Evolutionary conservation across 2,888 invertebrate species (phyloP).

Genomic region (Drosophila macrospina): DNA sequence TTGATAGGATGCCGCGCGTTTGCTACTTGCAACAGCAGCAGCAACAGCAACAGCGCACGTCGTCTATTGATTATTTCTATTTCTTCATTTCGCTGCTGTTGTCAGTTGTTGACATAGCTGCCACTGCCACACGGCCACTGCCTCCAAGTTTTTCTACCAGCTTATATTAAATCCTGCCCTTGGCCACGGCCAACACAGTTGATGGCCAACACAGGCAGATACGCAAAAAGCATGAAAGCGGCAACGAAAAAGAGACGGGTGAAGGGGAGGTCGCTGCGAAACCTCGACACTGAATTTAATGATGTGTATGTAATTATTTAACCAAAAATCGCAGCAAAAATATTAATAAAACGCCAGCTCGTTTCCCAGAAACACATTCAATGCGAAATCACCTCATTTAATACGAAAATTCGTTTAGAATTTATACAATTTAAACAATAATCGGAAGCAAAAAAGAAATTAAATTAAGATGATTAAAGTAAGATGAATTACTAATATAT

Average conservation of each 20-base stretch:
- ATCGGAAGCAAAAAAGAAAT: no score
- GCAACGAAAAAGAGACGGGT: not conserved
- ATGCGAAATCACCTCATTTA: not conserved
- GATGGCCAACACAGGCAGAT: constrained; percentile 22
- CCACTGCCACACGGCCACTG: not conserved
- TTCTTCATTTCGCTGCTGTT: constrained; percentile 54
- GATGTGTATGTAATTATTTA: constrained; percentile 27
- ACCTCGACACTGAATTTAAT: constrained; percentile 29
- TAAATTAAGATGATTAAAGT: no score
- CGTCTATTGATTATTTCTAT: constrained; percentile 73
- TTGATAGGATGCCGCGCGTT: constrained; percentile 10
- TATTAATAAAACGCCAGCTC: constrained; percentile 3
- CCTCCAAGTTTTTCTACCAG: constrained; percentile 16
- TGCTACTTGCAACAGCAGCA: not conserved
- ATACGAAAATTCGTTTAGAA: no score
- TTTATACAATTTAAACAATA: no score
- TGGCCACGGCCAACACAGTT: constrained; percentile 43
- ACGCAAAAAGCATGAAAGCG: not conserved
- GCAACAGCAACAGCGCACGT: not conserved
- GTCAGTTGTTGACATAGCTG: constrained; percentile 62
- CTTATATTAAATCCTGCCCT: constrained; percentile 54
- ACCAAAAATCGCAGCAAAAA: constrained; percentile 15
- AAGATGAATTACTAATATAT: no score
- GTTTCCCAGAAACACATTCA: not conserved
- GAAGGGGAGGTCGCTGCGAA: constrained; percentile 3